Conservation (phyloP, 2,888 invertebrate species). For the Conops quadrifasciatus region DNA sequence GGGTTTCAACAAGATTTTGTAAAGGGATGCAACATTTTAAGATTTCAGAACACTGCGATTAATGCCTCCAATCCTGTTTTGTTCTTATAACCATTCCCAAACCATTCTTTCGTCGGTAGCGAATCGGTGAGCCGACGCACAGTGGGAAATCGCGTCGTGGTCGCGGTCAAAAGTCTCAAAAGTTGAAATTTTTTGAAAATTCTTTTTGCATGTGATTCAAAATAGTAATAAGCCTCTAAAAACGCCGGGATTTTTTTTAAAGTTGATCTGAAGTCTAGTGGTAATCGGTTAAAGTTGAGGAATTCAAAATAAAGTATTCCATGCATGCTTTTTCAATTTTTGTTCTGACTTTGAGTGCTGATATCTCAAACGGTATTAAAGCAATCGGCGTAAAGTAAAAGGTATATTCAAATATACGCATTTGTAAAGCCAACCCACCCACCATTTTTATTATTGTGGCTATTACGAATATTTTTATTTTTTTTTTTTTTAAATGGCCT, state of each 20-base stretch:
- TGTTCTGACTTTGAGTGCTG: not conserved
- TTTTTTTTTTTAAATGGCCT: no score
- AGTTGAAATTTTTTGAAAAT: not conserved
- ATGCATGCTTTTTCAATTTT: not conserved
- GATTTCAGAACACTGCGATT: no score
- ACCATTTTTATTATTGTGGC: no score
- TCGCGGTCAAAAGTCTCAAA: not conserved
- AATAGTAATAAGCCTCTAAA: not conserved
- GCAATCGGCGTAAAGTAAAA: not conserved
- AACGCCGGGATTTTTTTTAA: not conserved
- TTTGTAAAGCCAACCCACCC: not conserved
- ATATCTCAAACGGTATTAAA: not conserved
- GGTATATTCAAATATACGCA: not conserved
- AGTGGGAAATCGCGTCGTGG: not conserved
- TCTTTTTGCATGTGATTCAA: constrained; percentile 1
- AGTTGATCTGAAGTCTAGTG: not conserved
- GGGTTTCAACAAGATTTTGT: no score
- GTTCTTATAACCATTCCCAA: no score
- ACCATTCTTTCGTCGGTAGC: no score
- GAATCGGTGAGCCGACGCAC: no score
- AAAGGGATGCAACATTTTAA: no score
- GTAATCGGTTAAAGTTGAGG: not conserved
- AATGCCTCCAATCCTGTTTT: no score
- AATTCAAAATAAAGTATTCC: not conserved
- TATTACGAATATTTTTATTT: no score